Conservation (phyloP, 2,797 vertebrate genomes). For the Siniperca scherzeri region DNA sequence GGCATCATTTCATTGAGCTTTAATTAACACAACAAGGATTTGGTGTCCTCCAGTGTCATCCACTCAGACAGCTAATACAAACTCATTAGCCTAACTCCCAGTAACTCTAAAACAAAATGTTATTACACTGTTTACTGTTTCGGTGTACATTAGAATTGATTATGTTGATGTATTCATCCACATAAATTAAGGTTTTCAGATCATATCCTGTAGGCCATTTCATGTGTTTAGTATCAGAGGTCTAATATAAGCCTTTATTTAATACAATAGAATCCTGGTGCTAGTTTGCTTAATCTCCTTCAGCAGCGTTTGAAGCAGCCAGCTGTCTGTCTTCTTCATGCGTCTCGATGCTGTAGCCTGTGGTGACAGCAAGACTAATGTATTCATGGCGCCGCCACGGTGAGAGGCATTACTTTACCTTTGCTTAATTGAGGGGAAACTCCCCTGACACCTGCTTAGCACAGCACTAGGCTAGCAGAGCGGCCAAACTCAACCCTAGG, state of each 20-base stretch:
- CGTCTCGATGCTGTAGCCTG: conserved; percentile 56
- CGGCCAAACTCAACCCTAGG: conserved; percentile 70
- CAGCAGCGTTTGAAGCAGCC: conserved; percentile 41
- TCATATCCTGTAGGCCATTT: conserved; percentile 26
- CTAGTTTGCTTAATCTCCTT: conserved; percentile 54
- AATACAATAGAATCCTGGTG: conserved; percentile 1
- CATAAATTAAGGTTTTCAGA: conserved; percentile 34
- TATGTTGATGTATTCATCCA: conserved; percentile 43
- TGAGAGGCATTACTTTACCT: conserved; percentile 86
- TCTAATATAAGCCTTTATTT: conserved; percentile 32
- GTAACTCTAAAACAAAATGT: conserved; percentile 49
- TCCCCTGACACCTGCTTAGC: conserved; percentile 85
- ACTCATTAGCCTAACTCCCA: conserved; percentile 61
- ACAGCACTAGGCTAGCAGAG: conserved; percentile 63
- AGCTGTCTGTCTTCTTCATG: conserved; percentile 71
- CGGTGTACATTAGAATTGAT: conserved; percentile 35
- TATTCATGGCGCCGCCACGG: conserved; percentile 79
- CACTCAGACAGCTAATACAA: conserved; percentile 60
- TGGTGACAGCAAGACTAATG: conserved; percentile 83
- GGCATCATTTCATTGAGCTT: conserved; percentile 70
- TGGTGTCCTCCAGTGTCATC: conserved; percentile 70
- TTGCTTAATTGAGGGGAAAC: conserved; percentile 89
- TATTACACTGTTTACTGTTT: conserved; percentile 38
- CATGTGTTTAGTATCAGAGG: conserved; percentile 8
- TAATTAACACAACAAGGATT: conserved; percentile 77